Conservation (phyloP, 2,888 invertebrate species). For the Drosophila pseudotalamancana region DNA sequence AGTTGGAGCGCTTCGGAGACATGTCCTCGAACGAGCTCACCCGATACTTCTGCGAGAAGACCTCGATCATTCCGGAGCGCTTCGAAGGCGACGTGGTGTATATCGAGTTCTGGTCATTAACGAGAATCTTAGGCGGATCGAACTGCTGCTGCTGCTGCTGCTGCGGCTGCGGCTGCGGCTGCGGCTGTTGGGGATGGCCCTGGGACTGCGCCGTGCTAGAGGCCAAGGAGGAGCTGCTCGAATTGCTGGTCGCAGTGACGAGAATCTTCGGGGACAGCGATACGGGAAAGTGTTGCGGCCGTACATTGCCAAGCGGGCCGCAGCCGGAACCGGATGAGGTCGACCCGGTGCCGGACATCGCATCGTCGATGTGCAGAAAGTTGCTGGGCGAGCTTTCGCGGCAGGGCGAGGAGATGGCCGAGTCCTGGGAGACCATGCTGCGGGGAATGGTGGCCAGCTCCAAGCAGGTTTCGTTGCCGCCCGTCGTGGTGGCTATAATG, state of each 20-base stretch:
- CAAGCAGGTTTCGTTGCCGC: conserved; percentile 81
- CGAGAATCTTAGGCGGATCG: conserved; percentile 84
- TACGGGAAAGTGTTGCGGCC: conserved; percentile 83
- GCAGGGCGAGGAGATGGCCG: conserved; percentile 83
- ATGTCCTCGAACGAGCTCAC: conserved; percentile 84
- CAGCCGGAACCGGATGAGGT: conserved; percentile 79
- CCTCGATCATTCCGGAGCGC: conserved; percentile 83
- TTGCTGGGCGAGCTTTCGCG: conserved; percentile 82
- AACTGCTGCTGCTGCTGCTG: conserved; percentile 76
- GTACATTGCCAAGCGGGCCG: conserved; percentile 72
- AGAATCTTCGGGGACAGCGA: conserved; percentile 83
- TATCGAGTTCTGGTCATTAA: conserved; percentile 84
- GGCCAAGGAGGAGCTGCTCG: conserved; percentile 78
- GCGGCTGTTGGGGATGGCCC: no score
- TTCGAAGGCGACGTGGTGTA: conserved; percentile 85
- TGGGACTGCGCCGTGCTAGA: conserved; percentile 44
- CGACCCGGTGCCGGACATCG: conserved; percentile 65
- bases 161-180: conserved; percentile 41
- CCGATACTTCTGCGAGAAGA: conserved; percentile 84
- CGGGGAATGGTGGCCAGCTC: conserved; percentile 82
- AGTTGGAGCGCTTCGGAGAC: conserved; percentile 79
- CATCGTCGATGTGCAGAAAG: conserved; percentile 82
- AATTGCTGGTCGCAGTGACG: conserved; percentile 79
- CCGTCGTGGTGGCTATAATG: conserved; percentile 82
- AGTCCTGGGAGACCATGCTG: conserved; percentile 83